A percentile compares a stretch with the other conserved stretches of the same genome.
Conservation (phyloP, 2,797 vertebrate genomes). For the Novumbra hubbsi region DNA sequence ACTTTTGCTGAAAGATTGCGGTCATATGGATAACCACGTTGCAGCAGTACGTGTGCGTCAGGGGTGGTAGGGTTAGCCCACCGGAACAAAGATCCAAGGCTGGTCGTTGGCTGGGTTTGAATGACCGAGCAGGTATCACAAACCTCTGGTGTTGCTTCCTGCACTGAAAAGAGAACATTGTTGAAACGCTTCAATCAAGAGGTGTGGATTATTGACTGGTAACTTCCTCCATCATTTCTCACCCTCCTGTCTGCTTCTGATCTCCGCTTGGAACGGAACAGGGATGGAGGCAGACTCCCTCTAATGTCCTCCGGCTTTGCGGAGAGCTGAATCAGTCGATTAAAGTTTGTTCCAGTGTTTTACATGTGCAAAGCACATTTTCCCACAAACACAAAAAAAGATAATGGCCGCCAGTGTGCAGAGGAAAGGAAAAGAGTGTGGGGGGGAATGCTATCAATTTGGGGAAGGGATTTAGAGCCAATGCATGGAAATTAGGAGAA, state of each 20-base stretch:
- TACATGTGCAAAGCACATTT: constrained; percentile 72
- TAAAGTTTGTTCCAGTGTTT: constrained; percentile 66
- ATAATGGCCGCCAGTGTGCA: constrained; percentile 39
- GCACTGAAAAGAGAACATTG: constrained; percentile 1
- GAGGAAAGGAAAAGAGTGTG: constrained; percentile 25
- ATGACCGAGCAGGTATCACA: constrained; percentile 2
- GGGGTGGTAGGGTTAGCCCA: no score
- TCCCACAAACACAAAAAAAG: constrained; percentile 52
- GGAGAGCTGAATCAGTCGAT: constrained; percentile 46
- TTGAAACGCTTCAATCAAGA: constrained; percentile 32
- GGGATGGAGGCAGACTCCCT: constrained; percentile 46
- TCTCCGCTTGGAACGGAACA: constrained; percentile 42
- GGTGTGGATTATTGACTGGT: constrained; percentile 40
- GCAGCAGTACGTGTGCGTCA: no score
- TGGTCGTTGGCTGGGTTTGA: not conserved
- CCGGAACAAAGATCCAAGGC: no score
- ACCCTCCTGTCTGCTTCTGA: constrained; percentile 39
- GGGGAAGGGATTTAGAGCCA: not conserved
- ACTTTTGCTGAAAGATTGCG: no score
- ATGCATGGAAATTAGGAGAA: not conserved
- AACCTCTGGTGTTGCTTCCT: constrained; percentile 31
- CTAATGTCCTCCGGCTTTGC: constrained; percentile 61
- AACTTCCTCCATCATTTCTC: constrained; percentile 52
- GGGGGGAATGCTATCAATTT: not conserved
- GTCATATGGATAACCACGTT: no score